Conservation (phyloP, 2,797 vertebrate genomes). For the Thunnus albacares region DNA sequence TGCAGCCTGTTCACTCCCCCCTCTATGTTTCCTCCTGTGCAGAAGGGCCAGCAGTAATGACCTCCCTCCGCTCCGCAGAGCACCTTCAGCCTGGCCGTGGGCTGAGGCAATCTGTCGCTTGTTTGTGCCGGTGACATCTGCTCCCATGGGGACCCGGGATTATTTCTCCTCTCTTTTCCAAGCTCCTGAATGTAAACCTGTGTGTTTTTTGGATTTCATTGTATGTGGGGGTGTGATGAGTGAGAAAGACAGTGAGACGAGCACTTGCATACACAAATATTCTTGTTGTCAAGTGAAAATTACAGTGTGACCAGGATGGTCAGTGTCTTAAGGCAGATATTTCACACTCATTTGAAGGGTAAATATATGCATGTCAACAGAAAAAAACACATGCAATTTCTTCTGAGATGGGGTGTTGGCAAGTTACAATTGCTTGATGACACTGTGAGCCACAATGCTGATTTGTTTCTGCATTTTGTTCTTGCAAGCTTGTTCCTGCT, state of each 20-base stretch:
- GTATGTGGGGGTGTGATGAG: constrained; percentile 14
- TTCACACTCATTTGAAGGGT: background rate
- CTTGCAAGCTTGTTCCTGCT: background rate
- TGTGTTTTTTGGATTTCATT: constrained; percentile 31
- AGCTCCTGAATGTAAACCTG: constrained; percentile 50
- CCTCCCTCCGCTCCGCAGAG: constrained; percentile 68
- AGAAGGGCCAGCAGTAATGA: constrained; percentile 68
- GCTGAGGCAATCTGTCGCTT: constrained; percentile 79
- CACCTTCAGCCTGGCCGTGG: constrained; percentile 74
- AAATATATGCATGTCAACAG: background rate
- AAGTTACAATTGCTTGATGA: background rate
- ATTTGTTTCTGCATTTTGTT: constrained; percentile 3
- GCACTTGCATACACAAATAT: background rate
- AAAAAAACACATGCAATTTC: background rate
- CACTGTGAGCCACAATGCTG: background rate
- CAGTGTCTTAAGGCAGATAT: background rate
- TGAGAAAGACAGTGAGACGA: background rate
- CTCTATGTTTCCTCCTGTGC: constrained; percentile 45
- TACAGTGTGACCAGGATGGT: background rate
- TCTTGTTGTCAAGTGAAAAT: constrained; percentile 15
- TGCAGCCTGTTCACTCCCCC: constrained; percentile 32
- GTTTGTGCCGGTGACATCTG: constrained; percentile 81
- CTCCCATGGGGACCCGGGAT: constrained; percentile 74
- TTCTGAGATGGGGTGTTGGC: background rate
- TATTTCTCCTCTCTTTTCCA: constrained; percentile 51